Conservation (phyloP, 2,113 vertebrate genomes). For the Falcunculus frontatus region DNA sequence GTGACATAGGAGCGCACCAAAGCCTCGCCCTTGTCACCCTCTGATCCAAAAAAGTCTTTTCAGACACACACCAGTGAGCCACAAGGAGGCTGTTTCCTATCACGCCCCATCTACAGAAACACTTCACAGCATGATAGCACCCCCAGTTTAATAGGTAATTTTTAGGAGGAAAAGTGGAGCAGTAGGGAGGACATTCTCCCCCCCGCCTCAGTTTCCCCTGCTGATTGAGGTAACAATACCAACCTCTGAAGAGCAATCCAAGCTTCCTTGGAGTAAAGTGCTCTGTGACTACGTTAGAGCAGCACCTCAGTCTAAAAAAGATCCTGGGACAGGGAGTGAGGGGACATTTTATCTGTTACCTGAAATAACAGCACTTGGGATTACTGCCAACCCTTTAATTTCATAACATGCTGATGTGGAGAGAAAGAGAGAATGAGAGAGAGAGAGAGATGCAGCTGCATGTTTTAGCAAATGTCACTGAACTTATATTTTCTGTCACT, state of each 20-base stretch:
- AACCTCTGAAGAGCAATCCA: not conserved
- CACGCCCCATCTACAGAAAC: not conserved
- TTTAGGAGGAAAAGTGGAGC: not conserved
- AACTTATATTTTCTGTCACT: not conserved
- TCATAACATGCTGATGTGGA: not conserved
- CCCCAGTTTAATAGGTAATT: not conserved
- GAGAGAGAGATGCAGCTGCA: not conserved
- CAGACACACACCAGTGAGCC: not conserved
- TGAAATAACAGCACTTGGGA: not conserved
- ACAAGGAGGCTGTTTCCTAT: not conserved
- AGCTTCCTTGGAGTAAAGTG: not conserved
- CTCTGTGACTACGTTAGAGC: not conserved
- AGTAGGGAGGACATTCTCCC: not conserved
- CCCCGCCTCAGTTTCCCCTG: not conserved
- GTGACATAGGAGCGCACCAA: rapidly evolving
- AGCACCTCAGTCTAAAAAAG: not conserved
- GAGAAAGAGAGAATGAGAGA: not conserved
- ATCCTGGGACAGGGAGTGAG: not conserved
- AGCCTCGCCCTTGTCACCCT: not conserved
- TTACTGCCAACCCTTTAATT: conserved; percentile 6
- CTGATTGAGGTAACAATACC: not conserved
- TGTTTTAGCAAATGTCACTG: conserved; percentile 4
- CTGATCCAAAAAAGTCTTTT: not conserved
- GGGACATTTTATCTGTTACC: not conserved
- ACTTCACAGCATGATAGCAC: not conserved